These are phyloP conservation scores for Nomada hirtipes DNA, from an alignment of 2,888 invertebrate species.

Conservation along the genomic window DNA sequence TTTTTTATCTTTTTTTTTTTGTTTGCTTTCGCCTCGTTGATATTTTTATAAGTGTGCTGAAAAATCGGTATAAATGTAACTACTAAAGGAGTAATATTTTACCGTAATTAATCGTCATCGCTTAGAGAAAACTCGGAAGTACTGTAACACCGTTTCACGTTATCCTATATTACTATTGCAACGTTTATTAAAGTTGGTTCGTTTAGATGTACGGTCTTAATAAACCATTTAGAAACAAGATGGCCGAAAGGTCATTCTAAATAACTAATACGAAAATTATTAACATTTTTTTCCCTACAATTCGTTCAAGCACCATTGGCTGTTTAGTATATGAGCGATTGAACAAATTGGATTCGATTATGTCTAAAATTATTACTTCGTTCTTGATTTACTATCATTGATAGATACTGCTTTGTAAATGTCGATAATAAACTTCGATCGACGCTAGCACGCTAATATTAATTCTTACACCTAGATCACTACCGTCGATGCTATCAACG, in stretches of 20 bases:
- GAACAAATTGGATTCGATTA: constrained; percentile 69
- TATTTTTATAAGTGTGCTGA: constrained; percentile 77
- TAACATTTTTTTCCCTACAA: constrained; percentile 62
- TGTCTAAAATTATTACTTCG: constrained; percentile 68
- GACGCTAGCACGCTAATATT: constrained; percentile 69
- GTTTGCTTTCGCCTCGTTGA: constrained; percentile 67
- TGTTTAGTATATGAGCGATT: constrained; percentile 63
- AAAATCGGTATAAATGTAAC: constrained; percentile 82
- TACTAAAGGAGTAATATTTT: constrained; percentile 76
- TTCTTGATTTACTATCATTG: constrained; percentile 61
- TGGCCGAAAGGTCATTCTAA: constrained; percentile 58
- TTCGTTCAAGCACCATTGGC: constrained; percentile 71
- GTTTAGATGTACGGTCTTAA: constrained; percentile 49
- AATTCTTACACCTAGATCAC: constrained; percentile 72
- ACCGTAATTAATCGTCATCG: constrained; percentile 75
- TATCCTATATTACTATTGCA: constrained; percentile 70
- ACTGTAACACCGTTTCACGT: constrained; percentile 75
- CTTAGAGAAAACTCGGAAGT: constrained; percentile 80
- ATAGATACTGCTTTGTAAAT: constrained; percentile 66
- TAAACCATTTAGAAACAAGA: constrained; percentile 55
- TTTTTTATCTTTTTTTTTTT: constrained; percentile 48
- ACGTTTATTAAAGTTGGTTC: constrained; percentile 65
- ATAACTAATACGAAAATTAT: constrained; percentile 63
- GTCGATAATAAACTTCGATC: constrained; percentile 64
- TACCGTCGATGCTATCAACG: constrained; percentile 71